Evolutionary conservation across 2,888 invertebrate species (phyloP), one percentile per base, ranked within the genome.

Genomic region (Scaptomyza caliginosa): DNA sequence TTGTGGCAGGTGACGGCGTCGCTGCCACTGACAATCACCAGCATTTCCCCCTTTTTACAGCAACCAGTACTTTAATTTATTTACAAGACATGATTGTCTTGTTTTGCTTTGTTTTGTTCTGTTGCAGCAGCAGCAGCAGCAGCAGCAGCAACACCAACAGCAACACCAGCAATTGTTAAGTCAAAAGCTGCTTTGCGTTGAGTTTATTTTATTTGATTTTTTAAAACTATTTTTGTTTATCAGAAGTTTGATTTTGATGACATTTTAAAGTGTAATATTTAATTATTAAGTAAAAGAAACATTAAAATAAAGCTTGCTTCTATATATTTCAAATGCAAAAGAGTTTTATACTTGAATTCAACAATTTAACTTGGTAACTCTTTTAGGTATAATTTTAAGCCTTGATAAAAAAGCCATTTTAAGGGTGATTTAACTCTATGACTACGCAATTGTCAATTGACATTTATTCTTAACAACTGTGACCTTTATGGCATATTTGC

Each of bases 11-110:
- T 74, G 74, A 54, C 48, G 43, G 46, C 55, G 28, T 21, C 38
- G 50, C 58, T 66, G 78, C 67, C 67, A 30, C 56, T 63, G 75
- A 68, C 70, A 78, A 75, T 82, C 70, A 69, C 58, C 42, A 65
- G 67, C 58, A 57, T 69, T 74, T 79, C 55, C 76, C 50, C 32
- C 23, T 28, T 19, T 21, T 11, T 11, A 6, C 39, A 38, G 48
- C 39, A 28, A 19, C 52, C 52, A 19, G 46, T 39, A 19, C 39
- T 23, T 69, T 39, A 39, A 71, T 75, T 48, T 38, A 74, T 58
- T 70, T 63, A 59, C 30, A 32, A n/a, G 10, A 8, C 30, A 24
- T 57, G 28, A 36, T 34, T 43, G 36, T 8, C 17, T 34, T 28
- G 38, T 34, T 34, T 34, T 26, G 24, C 1, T n/a, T n/a, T n/a